phyloP scores from a whole-genome alignment of 2,888 invertebrate species.

The Pocota personata region DNA sequence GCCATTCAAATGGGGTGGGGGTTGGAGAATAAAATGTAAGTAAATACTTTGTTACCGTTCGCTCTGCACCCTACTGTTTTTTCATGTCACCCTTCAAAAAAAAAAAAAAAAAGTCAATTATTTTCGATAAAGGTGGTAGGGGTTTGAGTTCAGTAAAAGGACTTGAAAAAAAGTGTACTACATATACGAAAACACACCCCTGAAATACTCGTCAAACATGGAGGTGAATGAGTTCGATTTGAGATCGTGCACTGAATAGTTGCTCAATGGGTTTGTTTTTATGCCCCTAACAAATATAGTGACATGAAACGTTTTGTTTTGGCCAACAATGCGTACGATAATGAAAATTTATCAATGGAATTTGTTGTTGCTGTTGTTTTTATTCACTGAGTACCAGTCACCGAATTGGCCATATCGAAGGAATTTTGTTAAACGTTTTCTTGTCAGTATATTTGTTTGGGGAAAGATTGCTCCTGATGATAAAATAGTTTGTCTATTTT shows the following conservation, averaged over 20 bases:
- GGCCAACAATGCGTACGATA: conserved; percentile 37
- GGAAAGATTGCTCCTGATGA: conserved; percentile 3
- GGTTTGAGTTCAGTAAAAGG: conserved; percentile 7
- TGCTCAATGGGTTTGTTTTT: conserved; percentile 36
- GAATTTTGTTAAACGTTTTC: not conserved
- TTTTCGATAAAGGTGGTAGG: conserved; percentile 26
- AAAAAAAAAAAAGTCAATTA: conserved; percentile 60
- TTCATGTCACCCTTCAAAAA: conserved; percentile 42
- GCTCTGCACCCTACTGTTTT: conserved; percentile 5
- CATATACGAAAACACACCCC: conserved; percentile 13
- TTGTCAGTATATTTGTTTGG: conserved; percentile 6
- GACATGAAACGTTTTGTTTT: conserved; percentile 37
- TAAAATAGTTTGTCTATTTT: not conserved
- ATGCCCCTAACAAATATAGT: conserved; percentile 18
- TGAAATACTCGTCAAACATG: conserved; percentile 16
- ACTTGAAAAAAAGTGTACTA: conserved; percentile 10
- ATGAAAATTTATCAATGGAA: conserved; percentile 55
- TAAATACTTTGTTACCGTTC: conserved; percentile 46
- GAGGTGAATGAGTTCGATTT: conserved; percentile 36
- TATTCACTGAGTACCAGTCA: not conserved
- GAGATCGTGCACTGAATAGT: conserved; percentile 8
- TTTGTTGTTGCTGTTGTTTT: conserved; percentile 7
- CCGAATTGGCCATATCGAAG: conserved; percentile 12
- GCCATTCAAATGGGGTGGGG: not conserved
- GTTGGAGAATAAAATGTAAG: conserved; percentile 54